Evolutionary conservation across 2,888 invertebrate genomes (phyloP), one percentile per base, ranked within the genome.

Genomic region (Eristalis arbustorum): DNA sequence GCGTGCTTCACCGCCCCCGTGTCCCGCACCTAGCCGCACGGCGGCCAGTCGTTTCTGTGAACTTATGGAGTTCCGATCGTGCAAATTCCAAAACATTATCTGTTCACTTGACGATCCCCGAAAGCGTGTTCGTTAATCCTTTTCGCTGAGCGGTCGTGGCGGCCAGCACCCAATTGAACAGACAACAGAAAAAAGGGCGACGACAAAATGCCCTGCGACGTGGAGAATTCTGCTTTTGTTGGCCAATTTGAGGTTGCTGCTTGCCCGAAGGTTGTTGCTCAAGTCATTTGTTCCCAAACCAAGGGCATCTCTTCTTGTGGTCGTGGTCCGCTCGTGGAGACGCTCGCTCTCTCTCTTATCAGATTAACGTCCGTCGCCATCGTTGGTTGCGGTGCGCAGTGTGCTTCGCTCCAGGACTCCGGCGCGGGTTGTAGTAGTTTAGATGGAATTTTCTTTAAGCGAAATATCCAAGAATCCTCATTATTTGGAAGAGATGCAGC

Each of bases 51-150:
- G 22, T 49, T 57, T 68, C 61, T 25, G 40, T 31, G 59, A 23
- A 59, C 31, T 25, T 68, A 74, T 74, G 61, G 61, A 77, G 69
- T 72, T 42, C 71, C 34, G 75, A 83, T 87, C 87, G 87, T 87
- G 87, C 87, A 83, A 87, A 87, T 87, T 87, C 83, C 87, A 49
- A 75, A 75, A 56, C 78, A 78, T 87, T 83, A 87, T 85, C 85
- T 72, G 66, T 40, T 78, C 31, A 66, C 42, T 49, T 61, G 73
- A 82, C 85, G 71, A 82, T 69, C 82, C 85, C 73, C 74, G 73
- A 85, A 85, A 85, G 82, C 85, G 76, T 82, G 82, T 77, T 82
- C 73, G 85, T 85, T 85, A 85, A 82, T 81, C 82, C 85, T 64
- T 80, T 67, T 66, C 57, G 40, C 3, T 40, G 61, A 37, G 34